phyloP scores from a whole-genome alignment of 2,113 vertebrate species.

The Aplodontia rufa region DNA sequence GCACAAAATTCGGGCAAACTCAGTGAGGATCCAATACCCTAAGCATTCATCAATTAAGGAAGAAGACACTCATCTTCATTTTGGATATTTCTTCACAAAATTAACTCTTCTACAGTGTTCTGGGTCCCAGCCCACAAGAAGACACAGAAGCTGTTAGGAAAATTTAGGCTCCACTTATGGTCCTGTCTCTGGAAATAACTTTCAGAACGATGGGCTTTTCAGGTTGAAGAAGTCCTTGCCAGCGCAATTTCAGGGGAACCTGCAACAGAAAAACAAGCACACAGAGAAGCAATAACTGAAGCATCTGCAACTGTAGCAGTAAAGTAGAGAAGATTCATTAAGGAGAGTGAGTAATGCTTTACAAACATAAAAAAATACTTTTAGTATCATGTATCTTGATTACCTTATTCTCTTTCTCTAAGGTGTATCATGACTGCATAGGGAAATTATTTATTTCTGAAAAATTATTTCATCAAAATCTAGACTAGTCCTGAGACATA shows the following conservation, averaged over 20 bases:
- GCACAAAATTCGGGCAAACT: not conserved
- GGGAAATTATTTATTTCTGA: not conserved
- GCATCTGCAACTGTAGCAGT: not conserved
- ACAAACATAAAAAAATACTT: not conserved
- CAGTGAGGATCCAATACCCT: not conserved
- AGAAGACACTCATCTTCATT: not conserved
- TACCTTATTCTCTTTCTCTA: not conserved
- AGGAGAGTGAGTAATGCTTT: not conserved
- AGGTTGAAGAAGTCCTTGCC: not conserved
- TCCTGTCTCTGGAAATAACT: not conserved
- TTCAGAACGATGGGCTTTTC: slow-evolving; percentile 63
- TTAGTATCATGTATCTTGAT: not conserved
- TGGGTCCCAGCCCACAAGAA: not conserved
- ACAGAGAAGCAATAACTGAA: slow-evolving; percentile 46
- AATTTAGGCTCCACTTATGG: not conserved
- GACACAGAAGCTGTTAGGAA: slow-evolving; percentile 22
- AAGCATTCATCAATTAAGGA: not conserved
- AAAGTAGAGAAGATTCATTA: not conserved
- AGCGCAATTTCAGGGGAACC: slow-evolving; percentile 46
- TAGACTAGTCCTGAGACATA: not conserved
- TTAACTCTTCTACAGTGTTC: slow-evolving; percentile 40
- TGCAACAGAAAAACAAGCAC: not conserved
- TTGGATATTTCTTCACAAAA: slow-evolving; percentile 39
- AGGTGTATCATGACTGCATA: not conserved
- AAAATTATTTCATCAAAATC: not conserved